Conservation (phyloP, 2,888 invertebrate species). For the Choreutis nemorana region DNA sequence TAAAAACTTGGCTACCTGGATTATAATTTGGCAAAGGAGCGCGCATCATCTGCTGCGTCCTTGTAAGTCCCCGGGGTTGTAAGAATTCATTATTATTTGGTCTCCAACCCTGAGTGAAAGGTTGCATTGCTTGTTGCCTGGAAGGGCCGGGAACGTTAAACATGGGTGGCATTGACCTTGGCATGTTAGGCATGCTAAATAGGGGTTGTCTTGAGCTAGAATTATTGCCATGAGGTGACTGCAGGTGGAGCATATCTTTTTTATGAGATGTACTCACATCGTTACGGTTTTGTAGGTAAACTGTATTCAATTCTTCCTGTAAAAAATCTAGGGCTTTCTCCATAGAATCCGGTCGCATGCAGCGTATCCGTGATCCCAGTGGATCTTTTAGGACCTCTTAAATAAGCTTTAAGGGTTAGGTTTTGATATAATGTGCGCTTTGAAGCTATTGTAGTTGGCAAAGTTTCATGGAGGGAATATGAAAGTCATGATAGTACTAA, state of each 20-base stretch:
- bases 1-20: neutral
- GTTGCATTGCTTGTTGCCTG: neutral
- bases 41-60: neutral
- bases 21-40: neutral
- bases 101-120: neutral
- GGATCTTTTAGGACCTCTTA: neutral
- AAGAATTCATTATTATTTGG: neutral
- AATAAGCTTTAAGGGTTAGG: conserved; percentile 1
- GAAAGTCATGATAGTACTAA: conserved; percentile 4
- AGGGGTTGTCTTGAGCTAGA: neutral
- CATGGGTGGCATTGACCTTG: neutral
- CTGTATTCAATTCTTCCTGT: neutral
- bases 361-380: neutral
- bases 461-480: too few species aligned
- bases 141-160: neutral
- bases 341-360: conserved; percentile 1
- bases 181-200: neutral
- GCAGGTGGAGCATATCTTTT: neutral
- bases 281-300: neutral
- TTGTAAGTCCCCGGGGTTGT: neutral
- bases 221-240: neutral
- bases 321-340: conserved; percentile 2
- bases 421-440: conserved; percentile 5
- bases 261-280: neutral
- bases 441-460: conserved; percentile 1